Percentiles rank a stretch among this genome's conserved stretches.
phyloP scores from a whole-genome alignment of 92 coral and sea anemone species.

The Paramuricea clavata region DNA sequence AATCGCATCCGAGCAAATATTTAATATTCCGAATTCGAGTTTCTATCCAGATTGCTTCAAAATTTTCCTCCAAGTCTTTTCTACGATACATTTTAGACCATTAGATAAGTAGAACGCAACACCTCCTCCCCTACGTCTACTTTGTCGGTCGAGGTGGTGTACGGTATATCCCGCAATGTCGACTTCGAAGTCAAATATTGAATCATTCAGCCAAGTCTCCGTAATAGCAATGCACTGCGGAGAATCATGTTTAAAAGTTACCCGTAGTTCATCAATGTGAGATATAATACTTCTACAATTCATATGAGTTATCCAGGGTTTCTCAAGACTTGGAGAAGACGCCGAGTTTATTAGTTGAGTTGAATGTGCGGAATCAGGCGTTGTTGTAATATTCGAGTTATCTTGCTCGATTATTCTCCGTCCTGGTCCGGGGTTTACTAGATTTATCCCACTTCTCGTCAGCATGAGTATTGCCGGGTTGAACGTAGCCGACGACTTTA shows the following conservation, averaged over 20 bases:
- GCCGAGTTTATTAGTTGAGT: no score
- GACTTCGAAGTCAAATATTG: constrained; percentile 53
- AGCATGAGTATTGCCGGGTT: constrained; percentile 29
- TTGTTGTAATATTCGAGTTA: constrained; percentile 47
- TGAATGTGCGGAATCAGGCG: constrained; percentile 13
- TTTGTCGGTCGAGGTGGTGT: constrained; percentile 41
- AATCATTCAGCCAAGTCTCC: constrained; percentile 62
- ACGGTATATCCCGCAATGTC: constrained; percentile 53
- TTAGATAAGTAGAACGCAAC: constrained; percentile 36
- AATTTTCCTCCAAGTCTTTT: constrained; percentile 28
- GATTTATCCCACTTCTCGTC: constrained; percentile 12
- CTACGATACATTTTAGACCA: not conserved
- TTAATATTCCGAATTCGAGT: not conserved
- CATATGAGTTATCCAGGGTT: constrained; percentile 11
- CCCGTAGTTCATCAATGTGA: constrained; percentile 47
- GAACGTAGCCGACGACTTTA: not conserved
- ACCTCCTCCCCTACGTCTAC: constrained; percentile 35
- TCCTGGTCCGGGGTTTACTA: constrained; percentile 27
- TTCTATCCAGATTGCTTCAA: constrained; percentile 53
- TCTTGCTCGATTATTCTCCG: not conserved
- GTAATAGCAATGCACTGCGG: constrained; percentile 23
- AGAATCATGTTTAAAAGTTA: not conserved
- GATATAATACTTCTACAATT: constrained; percentile 39
- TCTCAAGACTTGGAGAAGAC: no score
- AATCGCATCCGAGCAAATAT: not conserved